Base-by-base conservation (phyloP, 30 jellyfish, hydroid and myxozoan genomes). In the Hydra vulgaris region DNA sequence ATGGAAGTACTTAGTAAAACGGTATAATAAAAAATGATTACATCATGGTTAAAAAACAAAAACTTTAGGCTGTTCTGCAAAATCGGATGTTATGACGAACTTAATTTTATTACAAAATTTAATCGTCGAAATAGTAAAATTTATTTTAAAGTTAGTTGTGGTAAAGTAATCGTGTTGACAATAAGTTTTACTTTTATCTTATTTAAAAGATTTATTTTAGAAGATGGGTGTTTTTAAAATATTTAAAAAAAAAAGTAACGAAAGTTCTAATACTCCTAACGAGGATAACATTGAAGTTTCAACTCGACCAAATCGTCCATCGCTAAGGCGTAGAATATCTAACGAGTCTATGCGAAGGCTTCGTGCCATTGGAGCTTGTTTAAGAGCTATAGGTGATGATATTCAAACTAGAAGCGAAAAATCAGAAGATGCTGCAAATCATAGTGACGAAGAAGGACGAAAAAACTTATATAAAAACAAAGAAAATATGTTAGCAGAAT, bases 261-360 rank as follows among this genome's bases (percentile, higher is more conserved):
- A 68, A n/a, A 23, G 15, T 15, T 15, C 71, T 15, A 56, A 56
- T 3, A 15, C 75, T n/a, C 75, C 26, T 5, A 23, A 15, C 16
- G 75, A 68, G 15, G 26, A 68, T n/a, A 23, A 68, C 8, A 23
- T 17, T 1, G 79, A 78, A 15, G 82, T 23, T 21, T 21, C 40
- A 74, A 24, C 19, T 74, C 24, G 68, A 24, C 71, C 76, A 54
- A 54, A 27, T 24, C 85, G 85, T 22, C 77, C 79, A 53, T 78
- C 85, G 18, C 53, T 78, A 24, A 54, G 77, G 25, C 85, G 85
- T 17, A 61, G 74, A 55, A 25, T 78, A 20, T 78, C 85, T 16
- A 24, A 76, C 7, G 85, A 78, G 54, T 78, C 85, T 20, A 53
- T 78, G 78, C 26, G 77, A 78, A 55, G 79, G 24, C 56, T 78